phyloP scores from a whole-genome alignment of 2,888 invertebrate genomes.

The Callinectes sapidus region DNA sequence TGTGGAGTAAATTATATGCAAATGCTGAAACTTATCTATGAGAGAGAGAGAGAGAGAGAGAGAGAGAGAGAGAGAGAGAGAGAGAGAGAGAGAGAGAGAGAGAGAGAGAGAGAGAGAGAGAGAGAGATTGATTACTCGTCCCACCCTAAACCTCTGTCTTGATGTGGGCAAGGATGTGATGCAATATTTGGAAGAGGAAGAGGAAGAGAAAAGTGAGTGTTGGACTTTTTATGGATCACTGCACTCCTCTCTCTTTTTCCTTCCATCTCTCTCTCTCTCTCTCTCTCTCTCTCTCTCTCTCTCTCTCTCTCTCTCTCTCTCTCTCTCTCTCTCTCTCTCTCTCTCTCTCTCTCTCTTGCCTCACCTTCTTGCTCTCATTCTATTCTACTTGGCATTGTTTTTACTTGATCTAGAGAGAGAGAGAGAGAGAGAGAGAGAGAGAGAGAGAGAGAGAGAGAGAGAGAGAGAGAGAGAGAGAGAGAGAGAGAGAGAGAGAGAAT shows the following conservation, averaged over 20 bases:
- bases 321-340: background rate
- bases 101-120: background rate
- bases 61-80: background rate
- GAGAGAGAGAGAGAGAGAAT: no score
- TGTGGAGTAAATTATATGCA: background rate
- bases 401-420: no score
- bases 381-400: background rate
- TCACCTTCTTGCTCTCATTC: background rate
- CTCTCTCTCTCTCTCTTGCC: background rate
- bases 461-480: no score
- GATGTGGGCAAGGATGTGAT: background rate
- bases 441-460: no score
- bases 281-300: background rate
- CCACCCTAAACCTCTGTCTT: background rate
- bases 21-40: no score
- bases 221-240: background rate
- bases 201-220: background rate
- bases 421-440: no score
- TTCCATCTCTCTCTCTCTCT: background rate
- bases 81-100: constrained; percentile 20
- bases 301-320: background rate
- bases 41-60: no score
- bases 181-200: background rate
- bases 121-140: no score
- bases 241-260: background rate